Percentiles rank a stretch among this genome's conserved stretches.
Evolutionary conservation across 2,797 vertebrate genomes (phyloP).

Genomic region (Momotus momota): DNA sequence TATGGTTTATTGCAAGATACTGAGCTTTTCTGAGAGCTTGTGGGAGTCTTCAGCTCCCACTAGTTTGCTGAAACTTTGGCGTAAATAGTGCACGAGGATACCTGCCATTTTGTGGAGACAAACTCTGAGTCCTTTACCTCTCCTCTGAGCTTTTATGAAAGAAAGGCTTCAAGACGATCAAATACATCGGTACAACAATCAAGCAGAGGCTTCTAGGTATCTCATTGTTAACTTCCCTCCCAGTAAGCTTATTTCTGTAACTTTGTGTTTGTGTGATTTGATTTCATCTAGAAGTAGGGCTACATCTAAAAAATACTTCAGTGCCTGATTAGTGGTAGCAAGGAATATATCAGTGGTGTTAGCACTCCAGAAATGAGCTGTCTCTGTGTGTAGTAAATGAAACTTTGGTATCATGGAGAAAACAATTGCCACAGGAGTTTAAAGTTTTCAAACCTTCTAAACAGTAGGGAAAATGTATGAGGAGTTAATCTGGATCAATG

Average conservation of each 20-base stretch:
- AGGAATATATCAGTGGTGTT: not conserved
- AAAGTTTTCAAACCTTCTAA: not conserved
- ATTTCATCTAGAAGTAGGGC: not conserved
- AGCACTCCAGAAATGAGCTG: not conserved
- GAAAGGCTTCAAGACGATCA: not conserved
- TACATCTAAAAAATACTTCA: not conserved
- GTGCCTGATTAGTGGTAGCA: not conserved
- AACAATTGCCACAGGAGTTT: not conserved
- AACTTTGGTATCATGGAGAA: not conserved
- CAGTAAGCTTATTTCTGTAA: not conserved
- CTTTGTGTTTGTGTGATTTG: not conserved
- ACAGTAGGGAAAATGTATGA: not conserved
- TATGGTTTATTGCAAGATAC: slow-evolving; percentile 36
- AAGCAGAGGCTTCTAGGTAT: not conserved
- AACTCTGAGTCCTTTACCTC: not conserved
- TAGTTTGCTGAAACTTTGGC: not conserved
- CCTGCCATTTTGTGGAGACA: not conserved
- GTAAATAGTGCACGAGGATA: slow-evolving; percentile 20
- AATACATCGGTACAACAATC: not conserved
- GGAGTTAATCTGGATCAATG: not conserved
- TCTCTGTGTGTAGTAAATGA: not conserved
- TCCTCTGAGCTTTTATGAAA: not conserved
- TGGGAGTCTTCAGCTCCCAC: slow-evolving; percentile 26
- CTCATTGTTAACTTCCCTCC: not conserved
- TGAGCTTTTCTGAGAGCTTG: slow-evolving; percentile 15